Evolutionary conservation across 2,113 vertebrate genomes (phyloP).

Genomic region (Saccopteryx bilineata): DNA sequence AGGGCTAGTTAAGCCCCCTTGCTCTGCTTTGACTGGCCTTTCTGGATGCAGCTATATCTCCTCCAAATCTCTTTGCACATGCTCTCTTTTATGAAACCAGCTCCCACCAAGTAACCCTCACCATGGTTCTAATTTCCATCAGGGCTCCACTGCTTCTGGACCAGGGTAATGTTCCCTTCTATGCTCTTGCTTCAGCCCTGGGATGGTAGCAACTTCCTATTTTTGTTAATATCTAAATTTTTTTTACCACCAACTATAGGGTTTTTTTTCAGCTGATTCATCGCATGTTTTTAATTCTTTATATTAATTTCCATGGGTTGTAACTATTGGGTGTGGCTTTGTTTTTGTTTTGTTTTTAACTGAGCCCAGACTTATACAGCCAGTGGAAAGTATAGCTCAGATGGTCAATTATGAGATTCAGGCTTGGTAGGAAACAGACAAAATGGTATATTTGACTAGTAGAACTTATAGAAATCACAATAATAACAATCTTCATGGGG

Average conservation of each 20-base stretch:
- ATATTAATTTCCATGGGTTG: not conserved
- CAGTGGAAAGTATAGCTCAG: not conserved
- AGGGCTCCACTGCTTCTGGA: not conserved
- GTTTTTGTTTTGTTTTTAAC: not conserved
- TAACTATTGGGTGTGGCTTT: not conserved
- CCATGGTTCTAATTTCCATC: too few species aligned
- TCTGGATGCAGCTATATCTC: not conserved
- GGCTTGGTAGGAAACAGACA: not conserved
- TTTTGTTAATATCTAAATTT: not conserved
- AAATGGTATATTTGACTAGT: not conserved
- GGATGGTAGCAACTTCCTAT: not conserved
- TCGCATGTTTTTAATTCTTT: not conserved
- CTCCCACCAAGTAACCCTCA: not conserved
- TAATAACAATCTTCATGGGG: not conserved
- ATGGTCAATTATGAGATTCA: not conserved
- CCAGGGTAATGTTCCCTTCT: not conserved
- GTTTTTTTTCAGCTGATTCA: not conserved
- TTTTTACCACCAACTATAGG: not conserved
- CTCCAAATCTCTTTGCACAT: not conserved
- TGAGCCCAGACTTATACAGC: not conserved
- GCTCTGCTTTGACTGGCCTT: not conserved
- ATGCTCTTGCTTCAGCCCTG: not conserved
- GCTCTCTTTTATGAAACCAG: not conserved
- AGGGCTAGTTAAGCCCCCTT: not conserved
- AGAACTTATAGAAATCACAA: conserved; percentile 26